These are phyloP conservation scores for Ginglymostoma cirratum DNA, from an alignment of 2,113 vertebrate species.

Conservation along the genomic window DNA sequence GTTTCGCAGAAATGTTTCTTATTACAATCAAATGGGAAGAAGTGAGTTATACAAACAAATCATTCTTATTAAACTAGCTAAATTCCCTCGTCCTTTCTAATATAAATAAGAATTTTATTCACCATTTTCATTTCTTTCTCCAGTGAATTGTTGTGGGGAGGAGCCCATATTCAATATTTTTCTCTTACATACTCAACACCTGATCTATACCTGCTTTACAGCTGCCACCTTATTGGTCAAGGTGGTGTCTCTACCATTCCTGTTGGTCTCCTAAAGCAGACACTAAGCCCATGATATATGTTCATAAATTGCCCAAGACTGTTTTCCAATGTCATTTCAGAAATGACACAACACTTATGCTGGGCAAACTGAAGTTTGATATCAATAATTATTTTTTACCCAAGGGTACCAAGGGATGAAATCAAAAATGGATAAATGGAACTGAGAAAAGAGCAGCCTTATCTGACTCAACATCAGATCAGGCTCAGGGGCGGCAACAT, in stretches of 20 bases:
- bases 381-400: not conserved
- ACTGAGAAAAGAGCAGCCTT: not conserved
- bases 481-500: not conserved
- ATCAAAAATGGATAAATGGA: not conserved
- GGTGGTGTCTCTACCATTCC: not conserved
- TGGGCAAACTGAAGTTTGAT: not conserved
- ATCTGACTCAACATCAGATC: not conserved
- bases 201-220: not conserved
- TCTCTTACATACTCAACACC: not conserved
- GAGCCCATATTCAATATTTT: not conserved
- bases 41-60: too few species aligned
- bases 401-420: not conserved
- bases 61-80: too few species aligned
- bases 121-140: too few species aligned
- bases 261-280: not conserved
- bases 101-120: too few species aligned
- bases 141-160: too few species aligned
- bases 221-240: not conserved
- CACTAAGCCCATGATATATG: not conserved
- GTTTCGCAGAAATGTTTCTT: too few species aligned
- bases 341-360: not conserved
- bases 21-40: too few species aligned
- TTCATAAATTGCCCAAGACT: not conserved
- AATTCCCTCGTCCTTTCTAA: too few species aligned
- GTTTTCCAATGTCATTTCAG: not conserved